phyloP scores from a whole-genome alignment of 2,888 invertebrate genomes.

The Xanthostigma xanthostigma region DNA sequence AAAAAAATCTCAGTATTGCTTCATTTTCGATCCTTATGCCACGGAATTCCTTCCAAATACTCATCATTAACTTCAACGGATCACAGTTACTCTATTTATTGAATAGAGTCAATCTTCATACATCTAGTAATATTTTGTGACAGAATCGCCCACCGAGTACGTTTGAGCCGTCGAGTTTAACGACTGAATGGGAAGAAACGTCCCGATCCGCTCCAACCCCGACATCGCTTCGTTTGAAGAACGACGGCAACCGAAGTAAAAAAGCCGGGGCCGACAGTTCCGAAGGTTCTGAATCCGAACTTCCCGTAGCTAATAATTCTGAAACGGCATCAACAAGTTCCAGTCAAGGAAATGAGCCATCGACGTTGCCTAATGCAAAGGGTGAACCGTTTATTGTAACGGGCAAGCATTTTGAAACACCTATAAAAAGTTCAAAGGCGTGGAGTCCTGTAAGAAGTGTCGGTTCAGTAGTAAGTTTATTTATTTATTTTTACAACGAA shows the following conservation, averaged over 20 bases:
- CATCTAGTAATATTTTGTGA: background rate
- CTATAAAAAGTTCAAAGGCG: conserved; percentile 63
- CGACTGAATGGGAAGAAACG: conserved; percentile 52
- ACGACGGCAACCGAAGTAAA: background rate
- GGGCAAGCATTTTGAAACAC: conserved; percentile 54
- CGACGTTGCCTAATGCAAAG: conserved; percentile 21
- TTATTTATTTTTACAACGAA: background rate
- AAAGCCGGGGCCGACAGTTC: conserved; percentile 2
- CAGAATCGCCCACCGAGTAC: conserved; percentile 37
- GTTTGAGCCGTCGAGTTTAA: conserved; percentile 37
- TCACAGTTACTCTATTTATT: too few species aligned
- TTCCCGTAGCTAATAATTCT: background rate
- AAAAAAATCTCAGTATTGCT: too few species aligned
- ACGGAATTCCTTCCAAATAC: too few species aligned
- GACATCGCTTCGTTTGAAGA: conserved; percentile 41
- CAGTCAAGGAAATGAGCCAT: background rate
- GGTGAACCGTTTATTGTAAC: conserved; percentile 35
- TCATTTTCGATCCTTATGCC: too few species aligned
- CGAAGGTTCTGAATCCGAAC: conserved; percentile 3
- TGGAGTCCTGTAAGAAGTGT: conserved; percentile 84
- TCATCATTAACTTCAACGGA: too few species aligned
- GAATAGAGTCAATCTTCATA: too few species aligned
- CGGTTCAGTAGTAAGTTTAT: conserved; percentile 49
- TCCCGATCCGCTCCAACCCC: conserved; percentile 60
- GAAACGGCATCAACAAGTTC: background rate